These are phyloP conservation scores for Zootoca vivipara DNA, from an alignment of 2,113 vertebrate species.

Conservation along the genomic window DNA sequence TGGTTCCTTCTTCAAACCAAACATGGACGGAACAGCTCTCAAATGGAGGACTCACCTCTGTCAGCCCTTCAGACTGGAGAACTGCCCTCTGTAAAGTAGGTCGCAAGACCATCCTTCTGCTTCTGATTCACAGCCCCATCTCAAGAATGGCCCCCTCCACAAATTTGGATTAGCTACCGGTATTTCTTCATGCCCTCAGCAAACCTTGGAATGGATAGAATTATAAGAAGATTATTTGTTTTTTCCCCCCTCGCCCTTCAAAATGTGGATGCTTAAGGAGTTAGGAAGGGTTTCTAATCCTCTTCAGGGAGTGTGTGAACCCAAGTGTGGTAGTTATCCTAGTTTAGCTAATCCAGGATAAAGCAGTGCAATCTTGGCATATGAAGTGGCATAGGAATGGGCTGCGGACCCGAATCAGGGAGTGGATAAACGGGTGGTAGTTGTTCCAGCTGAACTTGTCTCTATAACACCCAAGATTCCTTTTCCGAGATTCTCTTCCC, in stretches of 20 bases:
- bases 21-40: no score
- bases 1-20: no score
- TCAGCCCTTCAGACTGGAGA: no score
- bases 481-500: not conserved
- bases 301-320: no score
- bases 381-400: not conserved
- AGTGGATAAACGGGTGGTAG: not conserved
- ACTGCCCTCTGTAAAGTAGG: no score
- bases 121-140: not conserved
- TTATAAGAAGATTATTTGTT: not conserved
- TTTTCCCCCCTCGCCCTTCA: not conserved
- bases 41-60: no score
- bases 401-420: not conserved
- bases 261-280: not conserved
- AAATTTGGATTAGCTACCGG: not conserved
- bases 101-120: no score
- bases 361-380: no score
- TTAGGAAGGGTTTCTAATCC: not conserved
- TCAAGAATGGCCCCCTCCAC: not conserved
- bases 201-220: not conserved
- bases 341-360: no score
- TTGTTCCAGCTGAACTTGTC: fast-evolving
- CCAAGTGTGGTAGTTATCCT: not conserved
- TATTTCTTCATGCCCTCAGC: not conserved
- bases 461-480: not conserved